Evolutionary conservation across 2,888 invertebrate genomes (phyloP).

Genomic region (Drosophila pseudotalamancana): DNA sequence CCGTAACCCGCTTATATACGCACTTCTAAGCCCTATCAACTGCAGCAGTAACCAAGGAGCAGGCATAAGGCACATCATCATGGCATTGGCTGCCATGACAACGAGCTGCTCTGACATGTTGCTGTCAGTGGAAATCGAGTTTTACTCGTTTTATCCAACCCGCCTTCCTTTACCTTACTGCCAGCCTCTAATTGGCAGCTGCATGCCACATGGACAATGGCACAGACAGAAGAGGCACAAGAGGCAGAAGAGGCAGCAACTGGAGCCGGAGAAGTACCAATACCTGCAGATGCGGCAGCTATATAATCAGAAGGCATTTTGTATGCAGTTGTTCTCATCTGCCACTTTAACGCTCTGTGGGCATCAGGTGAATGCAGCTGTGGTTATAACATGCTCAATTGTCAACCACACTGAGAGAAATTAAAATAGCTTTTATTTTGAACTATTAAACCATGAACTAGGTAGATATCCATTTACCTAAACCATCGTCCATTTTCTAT

Average conservation of each 20-base stretch:
- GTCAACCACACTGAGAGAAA: conserved; percentile 15
- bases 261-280: background rate
- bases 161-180: conserved; percentile 3
- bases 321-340: conserved; percentile 48
- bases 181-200: conserved; percentile 60
- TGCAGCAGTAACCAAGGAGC: conserved; percentile 7
- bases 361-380: conserved; percentile 22
- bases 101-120: conserved; percentile 41
- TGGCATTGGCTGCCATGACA: conserved; percentile 42
- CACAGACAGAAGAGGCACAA: conserved; percentile 13
- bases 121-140: conserved; percentile 52
- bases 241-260: background rate
- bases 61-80: conserved; percentile 14
- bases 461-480: too few species aligned
- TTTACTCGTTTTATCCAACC: conserved; percentile 5
- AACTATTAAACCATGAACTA: too few species aligned
- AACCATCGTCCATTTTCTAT: too few species aligned
- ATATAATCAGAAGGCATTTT: conserved; percentile 41
- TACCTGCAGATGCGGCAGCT: conserved; percentile 1
- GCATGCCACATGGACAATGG: conserved; percentile 30
- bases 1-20: conserved; percentile 71
- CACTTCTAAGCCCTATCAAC: conserved; percentile 36
- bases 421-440: background rate
- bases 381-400: conserved; percentile 8
- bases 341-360: conserved; percentile 39